Percentiles rank a stretch among this genome's conserved stretches.
These are phyloP conservation scores for Microchrysa polita DNA, from an alignment of 2,888 invertebrate genomes.

Conservation along the genomic window DNA sequence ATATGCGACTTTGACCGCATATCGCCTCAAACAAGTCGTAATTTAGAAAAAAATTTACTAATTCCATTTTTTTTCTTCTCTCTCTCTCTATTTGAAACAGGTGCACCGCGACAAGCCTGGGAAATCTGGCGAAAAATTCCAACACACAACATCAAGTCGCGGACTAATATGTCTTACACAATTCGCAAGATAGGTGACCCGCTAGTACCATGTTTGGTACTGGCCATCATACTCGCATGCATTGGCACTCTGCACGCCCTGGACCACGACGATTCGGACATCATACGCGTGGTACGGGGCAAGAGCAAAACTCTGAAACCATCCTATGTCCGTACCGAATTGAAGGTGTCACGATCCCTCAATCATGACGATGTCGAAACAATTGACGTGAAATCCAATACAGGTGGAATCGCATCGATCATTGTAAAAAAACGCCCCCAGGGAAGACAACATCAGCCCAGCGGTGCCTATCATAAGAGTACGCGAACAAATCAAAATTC, in stretches of 20 bases:
- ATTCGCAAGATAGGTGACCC: conserved; percentile 8
- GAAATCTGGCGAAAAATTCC: too few relatives aligned
- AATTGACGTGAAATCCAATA: conserved; percentile 77
- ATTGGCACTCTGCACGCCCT: conserved; percentile 1
- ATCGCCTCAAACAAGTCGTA: background rate
- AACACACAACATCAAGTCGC: background rate
- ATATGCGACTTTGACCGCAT: conserved; percentile 32
- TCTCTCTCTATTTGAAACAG: conserved; percentile 8
- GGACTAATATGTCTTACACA: conserved; percentile 27
- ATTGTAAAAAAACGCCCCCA: conserved; percentile 77
- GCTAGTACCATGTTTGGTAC: conserved; percentile 25
- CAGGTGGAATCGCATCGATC: conserved; percentile 79
- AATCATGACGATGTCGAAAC: conserved; percentile 82
- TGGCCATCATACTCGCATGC: conserved; percentile 3
- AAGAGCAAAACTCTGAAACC: conserved; percentile 58
- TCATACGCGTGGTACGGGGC: background rate
- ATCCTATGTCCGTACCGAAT: conserved; percentile 75
- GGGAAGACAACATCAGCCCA: background rate
- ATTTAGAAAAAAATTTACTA: conserved; percentile 18
- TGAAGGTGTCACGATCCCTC: conserved; percentile 80
- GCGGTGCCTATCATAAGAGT: conserved; percentile 20
- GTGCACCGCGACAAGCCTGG: conserved; percentile 19
- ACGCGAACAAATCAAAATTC: conserved; percentile 14
- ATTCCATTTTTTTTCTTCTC: conserved; percentile 11
- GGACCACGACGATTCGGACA: conserved; percentile 4